A percentile compares a stretch with the other conserved stretches of the same genome.
phyloP scores from a whole-genome alignment of 2,113 vertebrate species.

The Platysteira castanea region DNA sequence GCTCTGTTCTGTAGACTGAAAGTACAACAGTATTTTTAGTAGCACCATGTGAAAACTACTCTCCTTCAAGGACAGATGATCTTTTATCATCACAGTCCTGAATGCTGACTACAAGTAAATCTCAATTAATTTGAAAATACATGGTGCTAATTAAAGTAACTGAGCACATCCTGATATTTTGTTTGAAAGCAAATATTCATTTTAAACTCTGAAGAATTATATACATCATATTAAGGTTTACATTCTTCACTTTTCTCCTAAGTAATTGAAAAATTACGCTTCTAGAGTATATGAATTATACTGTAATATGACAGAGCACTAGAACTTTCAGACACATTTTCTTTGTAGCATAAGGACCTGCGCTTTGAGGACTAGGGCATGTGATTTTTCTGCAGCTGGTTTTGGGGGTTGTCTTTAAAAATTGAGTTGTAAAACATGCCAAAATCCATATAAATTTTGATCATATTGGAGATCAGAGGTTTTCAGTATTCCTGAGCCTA shows the following conservation, averaged over 20 bases:
- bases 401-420: neutral
- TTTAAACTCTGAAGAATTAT: neutral
- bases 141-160: neutral
- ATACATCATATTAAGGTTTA: neutral
- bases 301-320: neutral
- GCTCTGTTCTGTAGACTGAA: neutral
- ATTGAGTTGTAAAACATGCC: neutral
- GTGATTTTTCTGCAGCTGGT: neutral
- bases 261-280: neutral
- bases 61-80: neutral
- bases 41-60: neutral
- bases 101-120: neutral
- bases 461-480: neutral
- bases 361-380: neutral
- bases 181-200: neutral
- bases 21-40: neutral
- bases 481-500: neutral
- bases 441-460: neutral
- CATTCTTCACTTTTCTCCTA: neutral
- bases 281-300: neutral
- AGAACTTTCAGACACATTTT: neutral
- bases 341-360: neutral
- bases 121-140: neutral
- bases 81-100: neutral
- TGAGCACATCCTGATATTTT: neutral